phyloP scores from a whole-genome alignment of 2,113 vertebrate species.

The Zootoca vivipara region DNA sequence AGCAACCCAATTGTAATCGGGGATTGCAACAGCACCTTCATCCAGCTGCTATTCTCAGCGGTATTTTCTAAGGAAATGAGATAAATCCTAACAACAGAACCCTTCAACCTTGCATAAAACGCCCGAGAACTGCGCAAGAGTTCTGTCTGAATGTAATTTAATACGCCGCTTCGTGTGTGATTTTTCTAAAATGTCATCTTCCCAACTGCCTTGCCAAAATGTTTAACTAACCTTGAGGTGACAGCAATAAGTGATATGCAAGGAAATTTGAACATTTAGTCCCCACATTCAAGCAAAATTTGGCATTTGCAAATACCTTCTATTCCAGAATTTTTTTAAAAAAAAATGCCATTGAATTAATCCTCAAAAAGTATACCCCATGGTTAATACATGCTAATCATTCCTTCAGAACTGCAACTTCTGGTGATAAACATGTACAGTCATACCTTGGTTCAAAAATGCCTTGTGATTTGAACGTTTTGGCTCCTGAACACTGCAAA shows the following conservation, averaged over 20 bases:
- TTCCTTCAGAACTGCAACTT: neutral
- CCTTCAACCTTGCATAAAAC: conserved; percentile 11
- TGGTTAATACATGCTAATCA: neutral
- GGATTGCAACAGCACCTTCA: neutral
- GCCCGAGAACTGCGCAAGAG: neutral
- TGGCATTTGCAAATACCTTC: neutral
- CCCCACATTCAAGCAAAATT: neutral
- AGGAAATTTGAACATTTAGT: neutral
- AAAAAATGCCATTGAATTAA: neutral
- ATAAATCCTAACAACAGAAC: conserved; percentile 15
- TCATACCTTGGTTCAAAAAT: no score
- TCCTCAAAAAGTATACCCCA: neutral
- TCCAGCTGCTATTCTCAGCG: conserved; percentile 31
- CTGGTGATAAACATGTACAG: neutral
- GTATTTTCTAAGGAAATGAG: conserved; percentile 45
- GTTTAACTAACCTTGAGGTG: neutral
- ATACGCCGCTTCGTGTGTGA: neutral
- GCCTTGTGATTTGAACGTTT: no score
- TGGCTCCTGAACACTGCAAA: no score
- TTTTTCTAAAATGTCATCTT: neutral
- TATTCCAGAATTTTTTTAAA: neutral
- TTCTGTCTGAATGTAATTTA: neutral
- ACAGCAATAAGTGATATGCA: neutral
- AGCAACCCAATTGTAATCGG: conserved; percentile 39
- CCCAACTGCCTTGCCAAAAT: conserved; percentile 12